A percentile compares a stretch with the other conserved stretches of the same genome.
Evolutionary conservation across 2,797 vertebrate genomes (phyloP).

Genomic region (Hippocampus kuda): DNA sequence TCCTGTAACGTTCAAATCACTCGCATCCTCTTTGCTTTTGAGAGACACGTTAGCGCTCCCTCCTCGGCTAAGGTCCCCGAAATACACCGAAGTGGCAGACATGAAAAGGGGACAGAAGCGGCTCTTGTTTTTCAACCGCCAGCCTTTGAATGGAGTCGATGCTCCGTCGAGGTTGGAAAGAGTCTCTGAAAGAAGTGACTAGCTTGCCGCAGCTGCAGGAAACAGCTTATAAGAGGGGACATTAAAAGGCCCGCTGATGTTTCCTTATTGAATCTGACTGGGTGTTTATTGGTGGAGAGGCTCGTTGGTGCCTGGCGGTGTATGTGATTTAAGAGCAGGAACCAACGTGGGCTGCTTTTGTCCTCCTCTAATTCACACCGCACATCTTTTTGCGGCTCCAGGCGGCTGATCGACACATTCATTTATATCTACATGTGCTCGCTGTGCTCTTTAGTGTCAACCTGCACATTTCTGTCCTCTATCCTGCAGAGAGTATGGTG

Average conservation of each 20-base stretch:
- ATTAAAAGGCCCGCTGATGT: slow-evolving; percentile 24
- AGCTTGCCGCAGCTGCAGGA: slow-evolving; percentile 39
- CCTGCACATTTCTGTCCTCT: slow-evolving; percentile 16
- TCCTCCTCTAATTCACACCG: slow-evolving; percentile 8
- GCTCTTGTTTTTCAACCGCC: slow-evolving; percentile 17
- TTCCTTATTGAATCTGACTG: slow-evolving; percentile 28
- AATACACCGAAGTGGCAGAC: slow-evolving; percentile 32
- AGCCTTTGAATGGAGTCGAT: slow-evolving; percentile 31
- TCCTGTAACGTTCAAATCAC: slow-evolving; percentile 49
- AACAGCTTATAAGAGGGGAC: slow-evolving; percentile 19
- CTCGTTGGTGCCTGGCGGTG: slow-evolving; percentile 1
- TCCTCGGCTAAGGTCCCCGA: slow-evolving; percentile 34
- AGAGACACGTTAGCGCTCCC: slow-evolving; percentile 36
- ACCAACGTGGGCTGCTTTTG: slow-evolving; percentile 16
- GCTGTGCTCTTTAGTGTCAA: slow-evolving; percentile 16
- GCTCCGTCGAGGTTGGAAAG: slow-evolving; percentile 29
- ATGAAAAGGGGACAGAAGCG: slow-evolving; percentile 30
- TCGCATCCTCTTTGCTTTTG: slow-evolving; percentile 54
- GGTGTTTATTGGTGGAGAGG: slow-evolving; percentile 18
- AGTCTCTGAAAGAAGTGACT: slow-evolving; percentile 23
- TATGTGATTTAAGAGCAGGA: slow-evolving; percentile 11
- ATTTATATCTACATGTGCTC: neutral
- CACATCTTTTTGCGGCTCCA: slow-evolving; percentile 29
- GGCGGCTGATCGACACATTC: slow-evolving; percentile 43
- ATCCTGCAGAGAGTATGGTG: slow-evolving; percentile 41